Conservation (phyloP, 2,113 vertebrate species). For the Sorex fumeus region DNA sequence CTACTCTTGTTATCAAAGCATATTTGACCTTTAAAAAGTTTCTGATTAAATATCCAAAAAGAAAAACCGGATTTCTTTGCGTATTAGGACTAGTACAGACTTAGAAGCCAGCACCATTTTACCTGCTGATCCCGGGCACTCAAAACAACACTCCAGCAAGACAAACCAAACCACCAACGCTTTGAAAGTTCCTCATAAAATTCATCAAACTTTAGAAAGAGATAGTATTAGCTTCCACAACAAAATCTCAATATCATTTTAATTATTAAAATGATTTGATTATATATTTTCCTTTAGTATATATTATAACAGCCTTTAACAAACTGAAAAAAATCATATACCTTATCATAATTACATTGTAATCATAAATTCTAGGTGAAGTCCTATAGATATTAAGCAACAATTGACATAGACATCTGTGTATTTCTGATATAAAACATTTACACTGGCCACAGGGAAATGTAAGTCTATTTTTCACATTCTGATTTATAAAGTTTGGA, state of each 20-base stretch:
- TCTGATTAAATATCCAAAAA: slow-evolving; percentile 39
- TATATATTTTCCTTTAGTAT: not conserved
- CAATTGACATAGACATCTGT: not conserved
- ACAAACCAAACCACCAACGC: slow-evolving; percentile 72
- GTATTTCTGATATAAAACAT: slow-evolving; percentile 24
- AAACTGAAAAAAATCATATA: not conserved
- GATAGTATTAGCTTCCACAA: not conserved
- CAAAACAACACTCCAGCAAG: slow-evolving; percentile 88
- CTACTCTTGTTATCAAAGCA: not conserved
- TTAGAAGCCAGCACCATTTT: slow-evolving; percentile 91
- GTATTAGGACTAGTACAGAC: not conserved
- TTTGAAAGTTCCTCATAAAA: slow-evolving; percentile 62
- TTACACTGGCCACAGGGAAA: slow-evolving; percentile 9
- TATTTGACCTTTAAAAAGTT: slow-evolving; percentile 33
- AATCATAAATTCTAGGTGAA: slow-evolving; percentile 17
- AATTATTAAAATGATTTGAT: slow-evolving; percentile 8
- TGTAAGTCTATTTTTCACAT: not conserved
- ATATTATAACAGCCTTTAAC: not conserved
- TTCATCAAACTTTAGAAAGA: not conserved
- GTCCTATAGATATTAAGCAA: not conserved
- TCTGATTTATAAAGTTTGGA: not conserved
- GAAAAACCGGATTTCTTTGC: not conserved
- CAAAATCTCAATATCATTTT: slow-evolving; percentile 23
- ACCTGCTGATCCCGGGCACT: slow-evolving; percentile 97
- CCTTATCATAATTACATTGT: not conserved